Evolutionary conservation across 2,888 invertebrate species (phyloP), one percentile per base, ranked within the genome.

Genomic region (Deilephila porcellus): DNA sequence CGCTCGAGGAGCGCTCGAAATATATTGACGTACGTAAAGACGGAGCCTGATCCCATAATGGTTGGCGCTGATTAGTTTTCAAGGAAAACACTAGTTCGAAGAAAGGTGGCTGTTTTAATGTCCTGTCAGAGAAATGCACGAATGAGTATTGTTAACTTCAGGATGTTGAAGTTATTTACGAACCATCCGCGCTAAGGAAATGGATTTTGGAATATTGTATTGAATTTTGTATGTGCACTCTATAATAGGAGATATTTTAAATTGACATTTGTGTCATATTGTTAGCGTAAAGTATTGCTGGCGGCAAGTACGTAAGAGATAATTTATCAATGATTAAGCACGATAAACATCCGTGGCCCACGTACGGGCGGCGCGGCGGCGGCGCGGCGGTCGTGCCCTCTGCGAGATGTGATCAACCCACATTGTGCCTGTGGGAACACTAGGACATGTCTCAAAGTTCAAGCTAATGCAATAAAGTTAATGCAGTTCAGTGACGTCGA

Each of bases 21-120:
- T 90, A 89, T 91, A 91, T 91, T 86, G 85, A 81, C 85, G 86
- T 80, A 85, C 86, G 87, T 88, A 87, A 90, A 90, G 86, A 85
- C 81, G 78, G 80, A 81, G 82, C 81, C 81, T 88, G 88, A 88
- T 88, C 82, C 81, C 80, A 84, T 91, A 91, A 93, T 90, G 90
- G 89, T 80, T 79, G 83, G 83, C 90, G 87, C 84, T 93, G 93
- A 93, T 93, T 93, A 90, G 92, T 91, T 93, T 92, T 91, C 89
- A 85, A 90, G 86, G 83, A 83, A 89, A 91, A 92, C 88, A 89
- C 90, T 89, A 86, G 88, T 90, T 89, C 86, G 89, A 90, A 90
- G 91, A 93, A 92, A 92, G 90, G 83, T 84, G 79, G 82, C 75
- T 80, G 81, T 20, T 89, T 88, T 89, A 88, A 89, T 86, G 85